Evolutionary conservation across 2,888 invertebrate genomes (phyloP).

Genomic region (Drosophila barbarae): DNA sequence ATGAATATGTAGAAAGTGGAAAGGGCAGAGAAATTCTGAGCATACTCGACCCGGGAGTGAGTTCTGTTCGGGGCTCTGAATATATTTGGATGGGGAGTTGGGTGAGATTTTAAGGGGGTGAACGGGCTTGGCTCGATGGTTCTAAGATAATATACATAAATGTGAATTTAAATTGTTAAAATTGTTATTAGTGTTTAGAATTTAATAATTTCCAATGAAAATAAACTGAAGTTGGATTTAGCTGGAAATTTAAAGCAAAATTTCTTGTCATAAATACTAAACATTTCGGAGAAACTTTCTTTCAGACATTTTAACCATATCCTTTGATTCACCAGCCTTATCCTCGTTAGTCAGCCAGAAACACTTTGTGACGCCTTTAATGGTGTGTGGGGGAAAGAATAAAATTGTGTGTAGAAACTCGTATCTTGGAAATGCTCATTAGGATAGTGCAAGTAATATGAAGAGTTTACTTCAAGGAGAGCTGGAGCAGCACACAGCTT

Average conservation of each 20-base stretch:
- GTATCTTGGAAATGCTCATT: conserved; percentile 52
- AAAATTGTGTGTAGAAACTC: neutral
- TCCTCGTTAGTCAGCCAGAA: conserved; percentile 15
- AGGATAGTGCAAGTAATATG: conserved; percentile 51
- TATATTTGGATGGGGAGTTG: neutral
- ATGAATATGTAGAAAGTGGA: conserved; percentile 64
- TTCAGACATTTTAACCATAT: neutral
- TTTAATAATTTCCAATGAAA: conserved; percentile 1
- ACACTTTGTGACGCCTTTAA: conserved; percentile 36
- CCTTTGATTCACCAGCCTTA: conserved; percentile 1
- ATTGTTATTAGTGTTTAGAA: neutral
- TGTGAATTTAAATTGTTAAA: neutral
- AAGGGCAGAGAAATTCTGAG: conserved; percentile 3
- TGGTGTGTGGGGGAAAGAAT: neutral
- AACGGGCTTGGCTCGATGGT: too few species aligned
- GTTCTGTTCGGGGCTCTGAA: conserved; percentile 22
- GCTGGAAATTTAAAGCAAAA: neutral
- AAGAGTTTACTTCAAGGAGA: conserved; percentile 20
- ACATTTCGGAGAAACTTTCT: neutral
- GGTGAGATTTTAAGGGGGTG: neutral
- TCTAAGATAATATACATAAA: neutral
- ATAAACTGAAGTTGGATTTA: neutral
- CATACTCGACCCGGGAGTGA: conserved; percentile 44
- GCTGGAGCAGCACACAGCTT: conserved; percentile 14
- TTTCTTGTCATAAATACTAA: neutral